Evolutionary conservation across 2,888 invertebrate species (phyloP).

Genomic region (Pemphredon lugubris): DNA sequence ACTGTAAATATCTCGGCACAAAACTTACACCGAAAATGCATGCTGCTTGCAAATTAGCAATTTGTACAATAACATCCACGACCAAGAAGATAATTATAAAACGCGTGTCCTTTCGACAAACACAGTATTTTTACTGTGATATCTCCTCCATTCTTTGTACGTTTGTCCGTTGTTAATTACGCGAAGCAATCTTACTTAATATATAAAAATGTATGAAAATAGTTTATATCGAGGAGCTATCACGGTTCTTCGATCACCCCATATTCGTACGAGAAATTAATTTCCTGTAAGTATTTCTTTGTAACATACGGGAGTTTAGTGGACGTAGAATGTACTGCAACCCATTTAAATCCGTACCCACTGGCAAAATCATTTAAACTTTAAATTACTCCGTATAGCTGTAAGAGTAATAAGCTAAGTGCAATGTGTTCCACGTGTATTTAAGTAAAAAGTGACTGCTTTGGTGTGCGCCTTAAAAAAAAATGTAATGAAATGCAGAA

Average conservation of each 20-base stretch:
- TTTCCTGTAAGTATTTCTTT: slow-evolving; percentile 65
- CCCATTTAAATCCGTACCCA: slow-evolving; percentile 16
- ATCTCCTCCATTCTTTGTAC: slow-evolving; percentile 42
- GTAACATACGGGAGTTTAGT: slow-evolving; percentile 56
- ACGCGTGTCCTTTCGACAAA: slow-evolving; percentile 45
- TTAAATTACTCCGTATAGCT: slow-evolving; percentile 55
- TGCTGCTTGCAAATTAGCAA: slow-evolving; percentile 61
- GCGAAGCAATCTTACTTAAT: slow-evolving; percentile 25
- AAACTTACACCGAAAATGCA: slow-evolving; percentile 54
- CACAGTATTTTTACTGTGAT: slow-evolving; percentile 45
- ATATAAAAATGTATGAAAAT: slow-evolving; percentile 10
- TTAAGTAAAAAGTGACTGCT: slow-evolving; percentile 70
- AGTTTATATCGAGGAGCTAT: slow-evolving; percentile 18
- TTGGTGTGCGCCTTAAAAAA: slow-evolving; percentile 70
- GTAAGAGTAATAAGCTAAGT: slow-evolving; percentile 71
- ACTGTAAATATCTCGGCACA: slow-evolving; percentile 53
- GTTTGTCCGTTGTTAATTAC: slow-evolving; percentile 32
- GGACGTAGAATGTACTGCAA: slow-evolving; percentile 50
- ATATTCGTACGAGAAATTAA: slow-evolving; percentile 35
- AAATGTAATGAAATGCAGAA: slow-evolving; percentile 57
- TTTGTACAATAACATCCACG: slow-evolving; percentile 62
- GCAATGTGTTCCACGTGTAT: slow-evolving; percentile 75
- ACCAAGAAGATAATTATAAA: slow-evolving; percentile 62
- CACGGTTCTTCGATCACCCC: slow-evolving; percentile 8
- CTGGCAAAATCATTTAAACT: slow-evolving; percentile 53